Evolutionary conservation across 1,140 invertebrate species (phyloP).

Genomic region (Trachymyrmex cornetzi): DNA sequence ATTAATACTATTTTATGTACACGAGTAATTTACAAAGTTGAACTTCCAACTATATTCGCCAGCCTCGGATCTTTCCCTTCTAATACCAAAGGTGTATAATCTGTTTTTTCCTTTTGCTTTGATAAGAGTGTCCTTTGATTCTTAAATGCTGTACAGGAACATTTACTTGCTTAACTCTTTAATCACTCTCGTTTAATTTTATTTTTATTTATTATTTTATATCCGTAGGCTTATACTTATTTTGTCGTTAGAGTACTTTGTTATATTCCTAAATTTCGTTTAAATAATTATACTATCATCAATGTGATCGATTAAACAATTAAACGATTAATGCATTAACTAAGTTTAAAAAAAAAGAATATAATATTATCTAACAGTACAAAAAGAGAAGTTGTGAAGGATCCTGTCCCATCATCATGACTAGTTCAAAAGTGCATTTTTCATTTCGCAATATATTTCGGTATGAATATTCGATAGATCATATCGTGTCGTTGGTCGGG

Average conservation of each 20-base stretch:
- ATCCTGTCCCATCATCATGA: constrained; percentile 78
- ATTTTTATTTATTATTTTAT: constrained; percentile 75
- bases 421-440: constrained; percentile 79
- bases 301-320: constrained; percentile 69
- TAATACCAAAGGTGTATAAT: constrained; percentile 80
- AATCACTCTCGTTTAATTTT: constrained; percentile 73
- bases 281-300: constrained; percentile 76
- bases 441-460: constrained; percentile 49
- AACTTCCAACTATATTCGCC: constrained; percentile 77
- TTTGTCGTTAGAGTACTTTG: constrained; percentile 78
- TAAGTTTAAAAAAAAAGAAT: constrained; percentile 60
- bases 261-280: constrained; percentile 75
- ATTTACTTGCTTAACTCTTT: constrained; percentile 84
- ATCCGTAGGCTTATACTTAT: constrained; percentile 74
- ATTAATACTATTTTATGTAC: constrained; percentile 80
- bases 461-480: constrained; percentile 61
- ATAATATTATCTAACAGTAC: constrained; percentile 36
- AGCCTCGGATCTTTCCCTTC: constrained; percentile 82
- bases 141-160: constrained; percentile 88
- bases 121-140: constrained; percentile 85
- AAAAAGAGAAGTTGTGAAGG: constrained; percentile 71
- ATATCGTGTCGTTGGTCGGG: constrained; percentile 72
- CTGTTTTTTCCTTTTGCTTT: constrained; percentile 61
- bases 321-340: constrained; percentile 70
- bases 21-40: constrained; percentile 83